phyloP scores from a whole-genome alignment of 92 coral and sea anemone species.

The Phenganax marumi region DNA sequence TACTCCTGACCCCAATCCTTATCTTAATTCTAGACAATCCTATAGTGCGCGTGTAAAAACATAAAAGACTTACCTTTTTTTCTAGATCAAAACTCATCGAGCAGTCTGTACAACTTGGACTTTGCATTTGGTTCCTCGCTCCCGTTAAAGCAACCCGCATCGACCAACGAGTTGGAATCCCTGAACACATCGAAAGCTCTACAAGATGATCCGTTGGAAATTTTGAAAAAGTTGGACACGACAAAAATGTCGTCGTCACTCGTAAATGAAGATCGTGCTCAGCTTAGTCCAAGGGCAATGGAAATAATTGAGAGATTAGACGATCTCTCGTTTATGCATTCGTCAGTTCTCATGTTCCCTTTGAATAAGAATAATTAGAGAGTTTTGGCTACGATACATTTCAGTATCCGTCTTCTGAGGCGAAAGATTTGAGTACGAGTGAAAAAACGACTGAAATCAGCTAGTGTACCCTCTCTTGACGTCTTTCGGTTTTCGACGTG shows the following conservation, averaged over 20 bases:
- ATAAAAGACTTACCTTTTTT: background rate
- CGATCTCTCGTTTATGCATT: slow-evolving; percentile 84
- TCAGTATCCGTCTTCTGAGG: background rate
- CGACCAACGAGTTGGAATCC: slow-evolving; percentile 10
- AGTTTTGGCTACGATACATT: background rate
- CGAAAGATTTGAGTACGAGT: too few species aligned
- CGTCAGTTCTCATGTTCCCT: slow-evolving; percentile 94
- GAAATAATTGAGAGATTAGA: slow-evolving; percentile 69
- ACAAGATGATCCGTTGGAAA: slow-evolving; percentile 18
- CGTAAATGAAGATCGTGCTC: slow-evolving; percentile 29
- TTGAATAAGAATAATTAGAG: slow-evolving; percentile 36
- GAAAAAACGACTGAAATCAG: too few species aligned
- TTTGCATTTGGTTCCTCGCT: slow-evolving; percentile 52
- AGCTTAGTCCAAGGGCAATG: slow-evolving; percentile 69
- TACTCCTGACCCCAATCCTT: too few species aligned
- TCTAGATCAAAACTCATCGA: slow-evolving; percentile 35
- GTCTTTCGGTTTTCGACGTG: too few species aligned
- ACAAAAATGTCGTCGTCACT: slow-evolving; percentile 72
- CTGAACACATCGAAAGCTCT: background rate
- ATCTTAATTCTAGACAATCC: too few species aligned
- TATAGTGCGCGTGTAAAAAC: too few species aligned
- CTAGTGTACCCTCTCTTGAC: too few species aligned
- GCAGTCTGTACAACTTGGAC: slow-evolving; percentile 51
- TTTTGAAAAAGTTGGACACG: slow-evolving; percentile 73
- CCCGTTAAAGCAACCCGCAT: slow-evolving; percentile 31